Evolutionary conservation across 2,113 vertebrate species (phyloP).

Genomic region (Silurus glanis): DNA sequence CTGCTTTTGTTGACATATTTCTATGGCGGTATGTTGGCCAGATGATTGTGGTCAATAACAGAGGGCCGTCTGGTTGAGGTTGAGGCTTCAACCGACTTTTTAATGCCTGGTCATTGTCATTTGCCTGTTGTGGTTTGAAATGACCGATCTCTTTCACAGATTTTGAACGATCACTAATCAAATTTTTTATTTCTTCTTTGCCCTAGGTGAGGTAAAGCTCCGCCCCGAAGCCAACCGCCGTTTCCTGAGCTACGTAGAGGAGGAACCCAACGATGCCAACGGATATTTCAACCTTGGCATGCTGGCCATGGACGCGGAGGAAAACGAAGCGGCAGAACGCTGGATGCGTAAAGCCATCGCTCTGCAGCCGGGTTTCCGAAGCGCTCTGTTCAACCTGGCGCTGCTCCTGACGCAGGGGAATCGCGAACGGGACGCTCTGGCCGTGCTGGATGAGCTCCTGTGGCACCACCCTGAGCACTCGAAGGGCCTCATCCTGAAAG

Average conservation of each 20-base stretch:
- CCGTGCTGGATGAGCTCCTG: slow-evolving; percentile 86
- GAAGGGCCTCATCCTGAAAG: slow-evolving; percentile 96
- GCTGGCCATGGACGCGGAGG: slow-evolving; percentile 95
- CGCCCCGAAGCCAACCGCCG: slow-evolving; percentile 92
- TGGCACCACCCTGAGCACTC: slow-evolving; percentile 89
- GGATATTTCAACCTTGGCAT: slow-evolving; percentile 98
- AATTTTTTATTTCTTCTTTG: neutral
- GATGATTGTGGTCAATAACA: neutral
- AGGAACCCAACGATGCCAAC: slow-evolving; percentile 92
- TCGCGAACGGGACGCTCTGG: slow-evolving; percentile 87
- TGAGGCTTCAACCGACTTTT: neutral
- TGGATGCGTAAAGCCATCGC: slow-evolving; percentile 95
- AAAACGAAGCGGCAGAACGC: slow-evolving; percentile 84
- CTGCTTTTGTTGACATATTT: neutral
- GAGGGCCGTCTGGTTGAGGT: too few species aligned
- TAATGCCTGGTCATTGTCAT: too few species aligned
- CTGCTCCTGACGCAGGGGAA: slow-evolving; percentile 90
- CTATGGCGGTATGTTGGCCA: neutral
- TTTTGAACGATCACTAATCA: neutral
- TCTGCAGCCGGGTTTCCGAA: slow-evolving; percentile 88
- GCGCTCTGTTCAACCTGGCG: slow-evolving; percentile 94
- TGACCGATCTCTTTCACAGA: neutral
- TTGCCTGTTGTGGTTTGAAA: neutral
- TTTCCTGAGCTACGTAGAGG: slow-evolving; percentile 86
- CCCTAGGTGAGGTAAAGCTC: slow-evolving; percentile 84